These are phyloP conservation scores for Gymnosoma rotundatum DNA, from an alignment of 2,888 invertebrate species.

Conservation along the genomic window DNA sequence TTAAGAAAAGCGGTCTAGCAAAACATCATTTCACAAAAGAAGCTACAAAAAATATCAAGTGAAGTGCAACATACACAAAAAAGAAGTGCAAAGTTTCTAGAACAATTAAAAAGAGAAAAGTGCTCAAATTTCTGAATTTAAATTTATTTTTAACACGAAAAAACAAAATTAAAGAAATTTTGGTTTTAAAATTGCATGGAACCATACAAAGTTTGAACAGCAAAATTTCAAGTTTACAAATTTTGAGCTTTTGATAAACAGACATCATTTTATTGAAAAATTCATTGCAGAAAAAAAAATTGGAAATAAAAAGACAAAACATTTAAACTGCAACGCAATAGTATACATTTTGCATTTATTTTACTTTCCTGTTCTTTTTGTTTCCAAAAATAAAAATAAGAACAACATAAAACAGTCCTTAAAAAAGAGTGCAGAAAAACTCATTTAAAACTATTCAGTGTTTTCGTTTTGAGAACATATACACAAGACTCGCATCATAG, in stretches of 20 bases:
- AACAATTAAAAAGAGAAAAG: not conserved
- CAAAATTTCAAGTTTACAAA: no score
- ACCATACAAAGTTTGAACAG: no score
- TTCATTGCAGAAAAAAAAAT: no score
- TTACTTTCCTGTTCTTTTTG: conserved; percentile 24
- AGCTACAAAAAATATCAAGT: conserved; percentile 36
- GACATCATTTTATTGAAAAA: no score
- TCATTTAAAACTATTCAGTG: not conserved
- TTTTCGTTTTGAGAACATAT: not conserved
- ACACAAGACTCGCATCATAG: not conserved
- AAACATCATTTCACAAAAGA: conserved; percentile 12
- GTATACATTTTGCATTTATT: conserved; percentile 48
- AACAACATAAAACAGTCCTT: not conserved
- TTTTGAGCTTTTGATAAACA: no score
- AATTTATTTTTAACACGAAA: no score
- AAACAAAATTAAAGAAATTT: no score
- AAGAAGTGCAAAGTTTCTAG: conserved; percentile 25
- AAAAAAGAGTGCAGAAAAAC: conserved; percentile 3
- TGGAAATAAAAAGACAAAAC: no score
- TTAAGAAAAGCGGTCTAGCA: conserved; percentile 14
- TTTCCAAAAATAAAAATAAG: not conserved
- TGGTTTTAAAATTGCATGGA: no score
- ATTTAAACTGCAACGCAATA: conserved; percentile 43
- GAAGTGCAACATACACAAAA: conserved; percentile 20
- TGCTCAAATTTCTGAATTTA: no score